These are phyloP conservation scores for Gymnogyps californianus DNA, from an alignment of 2,113 vertebrate species.

Conservation along the genomic window DNA sequence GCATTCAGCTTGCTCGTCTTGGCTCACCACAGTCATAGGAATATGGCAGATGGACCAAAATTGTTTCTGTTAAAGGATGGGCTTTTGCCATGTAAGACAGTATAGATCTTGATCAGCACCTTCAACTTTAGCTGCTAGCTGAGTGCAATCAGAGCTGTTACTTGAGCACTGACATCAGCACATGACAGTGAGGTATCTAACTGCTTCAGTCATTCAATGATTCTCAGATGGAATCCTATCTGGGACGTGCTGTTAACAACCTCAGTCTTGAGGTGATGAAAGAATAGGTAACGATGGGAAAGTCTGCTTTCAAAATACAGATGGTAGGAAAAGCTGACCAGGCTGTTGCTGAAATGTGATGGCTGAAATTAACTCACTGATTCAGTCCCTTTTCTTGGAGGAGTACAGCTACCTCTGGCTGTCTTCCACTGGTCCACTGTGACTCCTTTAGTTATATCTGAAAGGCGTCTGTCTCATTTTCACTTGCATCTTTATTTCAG, in stretches of 20 bases:
- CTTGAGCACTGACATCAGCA: not conserved
- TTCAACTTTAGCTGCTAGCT: not conserved
- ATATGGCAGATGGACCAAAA: not conserved
- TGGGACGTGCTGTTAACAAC: not conserved
- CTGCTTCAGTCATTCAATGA: not conserved
- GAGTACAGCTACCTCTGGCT: not conserved
- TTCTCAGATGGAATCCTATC: not conserved
- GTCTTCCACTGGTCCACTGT: not conserved
- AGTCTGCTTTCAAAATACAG: not conserved
- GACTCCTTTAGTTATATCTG: not conserved
- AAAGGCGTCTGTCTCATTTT: not conserved
- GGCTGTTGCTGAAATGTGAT: not conserved
- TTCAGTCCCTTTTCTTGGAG: not conserved
- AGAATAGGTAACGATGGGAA: not conserved
- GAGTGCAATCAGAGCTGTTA: not conserved
- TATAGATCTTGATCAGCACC: not conserved
- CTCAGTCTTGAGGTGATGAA: not conserved
- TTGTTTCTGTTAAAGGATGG: not conserved
- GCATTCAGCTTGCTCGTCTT: not conserved
- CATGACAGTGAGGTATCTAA: not conserved
- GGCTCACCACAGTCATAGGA: not conserved
- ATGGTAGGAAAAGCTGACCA: not conserved
- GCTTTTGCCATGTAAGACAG: not conserved
- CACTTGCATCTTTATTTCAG: not conserved
- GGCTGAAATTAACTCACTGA: not conserved